Evolutionary conservation across 2,113 vertebrate species (phyloP).

Genomic region (Mystacornis crossleyi): DNA sequence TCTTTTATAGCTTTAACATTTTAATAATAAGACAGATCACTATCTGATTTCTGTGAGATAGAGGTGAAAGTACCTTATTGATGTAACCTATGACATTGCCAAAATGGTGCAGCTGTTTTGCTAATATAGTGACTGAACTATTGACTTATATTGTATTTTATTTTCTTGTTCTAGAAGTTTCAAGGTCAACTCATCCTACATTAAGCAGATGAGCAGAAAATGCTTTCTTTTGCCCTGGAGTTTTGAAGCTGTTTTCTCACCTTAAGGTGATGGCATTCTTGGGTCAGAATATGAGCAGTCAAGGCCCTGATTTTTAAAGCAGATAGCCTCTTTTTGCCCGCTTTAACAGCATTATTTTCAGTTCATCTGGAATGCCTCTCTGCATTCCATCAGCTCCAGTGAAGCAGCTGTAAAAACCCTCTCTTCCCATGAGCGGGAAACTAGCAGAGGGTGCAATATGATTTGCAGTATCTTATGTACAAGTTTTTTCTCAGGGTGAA

Average conservation of each 20-base stretch:
- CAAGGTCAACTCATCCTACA: not conserved
- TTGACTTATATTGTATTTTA: not conserved
- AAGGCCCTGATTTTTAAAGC: not conserved
- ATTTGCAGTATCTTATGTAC: not conserved
- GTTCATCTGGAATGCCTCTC: not conserved
- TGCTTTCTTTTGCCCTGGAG: not conserved
- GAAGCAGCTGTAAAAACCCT: not conserved
- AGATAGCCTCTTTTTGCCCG: not conserved
- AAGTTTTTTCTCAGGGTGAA: not conserved
- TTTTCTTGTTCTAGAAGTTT: not conserved
- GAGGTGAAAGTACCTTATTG: not conserved
- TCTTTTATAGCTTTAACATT: not conserved
- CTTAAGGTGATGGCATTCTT: not conserved
- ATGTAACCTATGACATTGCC: not conserved
- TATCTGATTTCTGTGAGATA: not conserved
- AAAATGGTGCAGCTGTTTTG: not conserved
- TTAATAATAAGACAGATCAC: not conserved
- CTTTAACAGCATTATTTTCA: not conserved
- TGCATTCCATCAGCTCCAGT: not conserved
- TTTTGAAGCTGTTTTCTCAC: not conserved
- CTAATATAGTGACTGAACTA: not conserved
- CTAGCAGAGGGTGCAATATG: not conserved
- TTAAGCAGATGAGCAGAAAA: not conserved
- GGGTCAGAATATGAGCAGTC: not conserved
- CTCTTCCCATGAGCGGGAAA: rapidly evolving